These are phyloP conservation scores for Chrysolina oricalcia DNA, from an alignment of 2,888 invertebrate genomes.

Conservation along the genomic window DNA sequence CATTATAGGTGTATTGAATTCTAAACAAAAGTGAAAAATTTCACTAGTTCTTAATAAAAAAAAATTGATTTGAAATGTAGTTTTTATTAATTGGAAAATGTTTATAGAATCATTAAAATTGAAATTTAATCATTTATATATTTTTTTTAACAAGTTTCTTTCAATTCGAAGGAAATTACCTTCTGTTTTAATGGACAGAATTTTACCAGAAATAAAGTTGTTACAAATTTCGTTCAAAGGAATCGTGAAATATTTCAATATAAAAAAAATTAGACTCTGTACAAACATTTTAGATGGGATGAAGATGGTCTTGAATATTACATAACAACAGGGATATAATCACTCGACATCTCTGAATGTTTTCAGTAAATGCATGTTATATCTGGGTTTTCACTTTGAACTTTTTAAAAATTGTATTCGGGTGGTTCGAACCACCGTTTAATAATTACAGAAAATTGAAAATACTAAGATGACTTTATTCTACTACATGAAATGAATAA, in stretches of 20 bases:
- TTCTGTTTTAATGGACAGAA: no score
- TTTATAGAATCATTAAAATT: no score
- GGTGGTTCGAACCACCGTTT: no score
- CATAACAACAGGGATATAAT: not conserved
- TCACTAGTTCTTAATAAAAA: not conserved
- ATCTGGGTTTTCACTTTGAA: no score
- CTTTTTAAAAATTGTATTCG: no score
- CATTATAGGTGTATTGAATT: not conserved
- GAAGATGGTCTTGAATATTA: constrained; percentile 2
- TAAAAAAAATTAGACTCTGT: not conserved
- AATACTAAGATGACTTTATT: no score
- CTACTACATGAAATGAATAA: no score
- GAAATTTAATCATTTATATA: no score
- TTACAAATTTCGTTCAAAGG: not conserved
- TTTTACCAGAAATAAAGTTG: not conserved
- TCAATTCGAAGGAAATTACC: no score
- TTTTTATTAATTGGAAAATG: not conserved
- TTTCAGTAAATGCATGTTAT: constrained; percentile 22
- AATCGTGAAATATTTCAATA: constrained; percentile 16
- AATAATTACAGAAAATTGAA: no score
- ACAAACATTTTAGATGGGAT: constrained; percentile 5
- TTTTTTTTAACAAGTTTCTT: no score
- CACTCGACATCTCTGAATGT: constrained; percentile 19
- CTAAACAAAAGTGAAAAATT: not conserved
- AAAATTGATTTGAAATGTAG: not conserved